phyloP scores from a whole-genome alignment of 2,888 invertebrate species.

The Nipponacmea schrenckii region DNA sequence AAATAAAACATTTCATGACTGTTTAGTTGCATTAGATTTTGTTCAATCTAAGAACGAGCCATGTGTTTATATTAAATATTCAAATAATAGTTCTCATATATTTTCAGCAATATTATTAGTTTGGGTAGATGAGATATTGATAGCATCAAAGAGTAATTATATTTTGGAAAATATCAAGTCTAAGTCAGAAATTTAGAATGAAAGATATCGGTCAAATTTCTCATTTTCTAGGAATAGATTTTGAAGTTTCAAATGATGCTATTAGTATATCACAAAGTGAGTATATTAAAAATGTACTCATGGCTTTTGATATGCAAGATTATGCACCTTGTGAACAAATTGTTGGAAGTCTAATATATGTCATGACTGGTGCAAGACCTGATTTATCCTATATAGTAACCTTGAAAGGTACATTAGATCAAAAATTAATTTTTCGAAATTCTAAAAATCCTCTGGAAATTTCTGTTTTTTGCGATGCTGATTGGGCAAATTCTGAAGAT shows the following conservation, averaged over 20 bases:
- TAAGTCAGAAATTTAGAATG: slow-evolving; percentile 17
- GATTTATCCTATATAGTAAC: slow-evolving; percentile 18
- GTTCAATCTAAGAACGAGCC: background rate
- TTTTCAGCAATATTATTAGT: too few relatives aligned
- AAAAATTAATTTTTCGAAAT: slow-evolving; percentile 14
- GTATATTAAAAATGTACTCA: background rate
- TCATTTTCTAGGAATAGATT: too few relatives aligned
- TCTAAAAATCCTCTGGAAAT: background rate
- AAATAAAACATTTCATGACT: background rate
- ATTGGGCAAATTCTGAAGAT: slow-evolving; percentile 20
- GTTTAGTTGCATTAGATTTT: slow-evolving; percentile 7
- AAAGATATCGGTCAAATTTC: slow-evolving; percentile 23
- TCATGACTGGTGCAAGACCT: slow-evolving; percentile 22
- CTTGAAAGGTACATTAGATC: slow-evolving; percentile 13
- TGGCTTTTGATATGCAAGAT: slow-evolving; percentile 8
- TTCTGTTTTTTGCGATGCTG: slow-evolving; percentile 16
- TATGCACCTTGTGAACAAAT: background rate
- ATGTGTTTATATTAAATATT: slow-evolving; percentile 8
- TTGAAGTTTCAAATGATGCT: background rate
- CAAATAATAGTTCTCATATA: too few relatives aligned
- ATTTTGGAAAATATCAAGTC: slow-evolving; percentile 3
- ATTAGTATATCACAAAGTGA: background rate
- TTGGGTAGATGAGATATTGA: slow-evolving; percentile 23
- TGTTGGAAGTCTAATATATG: slow-evolving; percentile 19
- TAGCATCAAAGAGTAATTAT: slow-evolving; percentile 7